Evolutionary conservation across 2,797 vertebrate species (phyloP), one percentile per base, ranked within the genome.

Genomic region (Uromys caudimaculatus): DNA sequence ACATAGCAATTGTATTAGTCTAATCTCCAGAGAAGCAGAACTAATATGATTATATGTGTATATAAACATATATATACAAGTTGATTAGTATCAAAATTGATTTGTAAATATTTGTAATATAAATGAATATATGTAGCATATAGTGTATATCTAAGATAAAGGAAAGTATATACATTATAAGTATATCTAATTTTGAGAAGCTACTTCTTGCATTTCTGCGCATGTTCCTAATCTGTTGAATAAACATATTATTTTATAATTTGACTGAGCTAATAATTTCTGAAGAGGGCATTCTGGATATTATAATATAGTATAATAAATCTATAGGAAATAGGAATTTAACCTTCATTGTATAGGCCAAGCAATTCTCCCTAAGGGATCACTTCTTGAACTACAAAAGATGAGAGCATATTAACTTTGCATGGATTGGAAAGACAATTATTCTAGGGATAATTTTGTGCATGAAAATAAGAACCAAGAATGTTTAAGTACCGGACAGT

Each of bases 21-120:
- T 62, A 9, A 3, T 88, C 5, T 78, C 47, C 60, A 73, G 67
- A 90, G 60, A 92, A n/a, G 10, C 3, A 88, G 12, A 50, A 12
- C 0, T 16, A 2, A 50, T 4, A 60, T 0, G 23, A 17, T 3
- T 52, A 14, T 23, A 44, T 52, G 1, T 23, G 1, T 35, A 60
- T 32, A 19, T 11, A 77, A n/a, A 35, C 0, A 60, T 50, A 41
- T 4, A 2, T 32, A 32, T 64, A 8, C 13, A 52, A 52, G 16
- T 35, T 24, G n/a, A 3, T n/a, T 14, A 64, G 23, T 47, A 52
- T 58, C 52, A 76, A 83, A 47, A 76, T 35, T 54, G 12, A 13
- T 52, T 16, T 19, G 54, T 17, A 56, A 84, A 56, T 14, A 82
- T 4, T 3, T 44, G 17, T 10, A 67, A 44, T 1, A 84, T 10